Conservation (phyloP, 2,888 invertebrate genomes). For the Pogonocherus hispidulus region DNA sequence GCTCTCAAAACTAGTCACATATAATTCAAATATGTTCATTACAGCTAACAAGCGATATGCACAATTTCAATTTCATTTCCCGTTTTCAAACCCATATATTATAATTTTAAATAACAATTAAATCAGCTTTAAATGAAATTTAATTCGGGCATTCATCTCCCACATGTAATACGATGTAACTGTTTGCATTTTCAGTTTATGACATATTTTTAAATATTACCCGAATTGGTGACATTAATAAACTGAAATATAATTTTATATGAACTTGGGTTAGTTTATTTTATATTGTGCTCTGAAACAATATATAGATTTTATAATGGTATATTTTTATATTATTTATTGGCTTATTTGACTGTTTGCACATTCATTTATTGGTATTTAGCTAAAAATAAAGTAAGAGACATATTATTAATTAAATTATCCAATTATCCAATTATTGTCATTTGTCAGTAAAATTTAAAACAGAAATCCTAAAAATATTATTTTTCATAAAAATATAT, state of each 20-base stretch:
- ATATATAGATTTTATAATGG: too few species aligned
- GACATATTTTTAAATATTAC: background rate
- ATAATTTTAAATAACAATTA: conserved; percentile 1
- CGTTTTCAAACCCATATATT: background rate
- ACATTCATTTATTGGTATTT: too few species aligned
- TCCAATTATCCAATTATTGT: too few species aligned
- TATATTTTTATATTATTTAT: too few species aligned
- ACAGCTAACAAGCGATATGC: background rate
- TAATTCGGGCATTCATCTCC: background rate
- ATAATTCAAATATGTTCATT: background rate
- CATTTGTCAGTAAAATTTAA: too few species aligned
- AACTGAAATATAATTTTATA: background rate
- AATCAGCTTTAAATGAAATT: background rate
- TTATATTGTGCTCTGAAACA: too few species aligned
- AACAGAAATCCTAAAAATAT: too few species aligned
- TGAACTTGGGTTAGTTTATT: background rate
- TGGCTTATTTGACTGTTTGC: too few species aligned
- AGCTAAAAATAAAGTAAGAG: too few species aligned
- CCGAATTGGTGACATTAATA: background rate
- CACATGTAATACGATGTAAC: background rate
- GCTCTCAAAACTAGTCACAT: too few species aligned
- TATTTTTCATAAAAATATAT: too few species aligned
- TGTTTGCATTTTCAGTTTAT: background rate
- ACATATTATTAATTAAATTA: too few species aligned
- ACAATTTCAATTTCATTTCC: background rate